Evolutionary conservation across 2,797 vertebrate species (phyloP), one percentile per base, ranked within the genome.

Genomic region (Bovichtus variegatus): DNA sequence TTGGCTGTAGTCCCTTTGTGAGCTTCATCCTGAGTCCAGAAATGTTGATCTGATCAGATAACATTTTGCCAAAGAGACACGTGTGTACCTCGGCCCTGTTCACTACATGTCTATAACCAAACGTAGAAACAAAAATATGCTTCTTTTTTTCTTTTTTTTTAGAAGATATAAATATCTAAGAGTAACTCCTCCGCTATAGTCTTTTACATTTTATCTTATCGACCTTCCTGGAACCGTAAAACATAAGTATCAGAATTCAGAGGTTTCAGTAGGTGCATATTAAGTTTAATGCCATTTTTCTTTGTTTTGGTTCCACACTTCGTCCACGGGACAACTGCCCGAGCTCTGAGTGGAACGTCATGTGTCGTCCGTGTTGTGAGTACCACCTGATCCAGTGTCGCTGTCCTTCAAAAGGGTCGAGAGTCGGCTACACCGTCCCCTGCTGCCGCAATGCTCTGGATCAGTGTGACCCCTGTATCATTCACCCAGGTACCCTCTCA

Each of bases 341-440:
- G 0, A 97, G 97, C 2, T 95, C 96, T 0, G 93, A 95, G 81
- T 98, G 97, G 97, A 99, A 94, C 50, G 94, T 94, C 85, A 97
- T 97, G 97, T 98, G 97, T 65, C 96, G 96, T 0, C 96, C 96
- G 1, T 98, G 97, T 61, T 98, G 97, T 0, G 97, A 98, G 79
- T 98, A 97, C 0, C 95, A 97, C 64, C 96, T 96, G 80, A 97
- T 98, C 0, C 92, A 95, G 68, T 99, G 97, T 2, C 46, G 88
- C 67, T 99, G 97, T 73, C 97, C 97, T 0, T 96, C 96, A 3
- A 94, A 84, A 59, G 96, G 96, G 54, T 89, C 95, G 9, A 93
- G 63, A 65, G 96, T 98, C 47, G 97, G 97, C 10, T 98, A 98
- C 27, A 96, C 96, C 36, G 97, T 98, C 49, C 97, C 97, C 18